Conservation (phyloP, 2,888 invertebrate species). For the Drosophila mettleri region DNA sequence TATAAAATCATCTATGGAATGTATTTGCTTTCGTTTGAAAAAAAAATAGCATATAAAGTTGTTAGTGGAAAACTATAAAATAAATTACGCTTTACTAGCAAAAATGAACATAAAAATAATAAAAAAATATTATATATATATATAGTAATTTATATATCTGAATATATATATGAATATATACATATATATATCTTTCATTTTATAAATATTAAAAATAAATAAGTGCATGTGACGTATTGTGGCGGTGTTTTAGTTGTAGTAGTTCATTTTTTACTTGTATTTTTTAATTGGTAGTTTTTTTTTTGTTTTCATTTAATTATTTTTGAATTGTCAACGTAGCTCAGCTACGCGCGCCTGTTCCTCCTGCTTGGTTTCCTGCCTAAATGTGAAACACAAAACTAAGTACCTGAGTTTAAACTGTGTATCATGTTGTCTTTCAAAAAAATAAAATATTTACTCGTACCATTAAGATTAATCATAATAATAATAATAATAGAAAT, state of each 20-base stretch:
- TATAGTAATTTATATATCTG: constrained; percentile 45
- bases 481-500: constrained; percentile 13
- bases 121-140: constrained; percentile 34
- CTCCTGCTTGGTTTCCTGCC: constrained; percentile 39
- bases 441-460: constrained; percentile 16
- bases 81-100: constrained; percentile 63
- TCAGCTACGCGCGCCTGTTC: constrained; percentile 56
- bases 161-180: constrained; percentile 50
- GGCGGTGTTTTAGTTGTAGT: constrained; percentile 60
- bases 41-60: constrained; percentile 37
- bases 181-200: constrained; percentile 34
- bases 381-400: constrained; percentile 80
- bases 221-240: constrained; percentile 79
- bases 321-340: constrained; percentile 37
- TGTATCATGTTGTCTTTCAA: constrained; percentile 30
- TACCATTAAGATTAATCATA: constrained; percentile 11
- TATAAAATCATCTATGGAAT: constrained; percentile 76
- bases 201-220: constrained; percentile 72
- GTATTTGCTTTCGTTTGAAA: constrained; percentile 41
- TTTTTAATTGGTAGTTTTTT: background rate
- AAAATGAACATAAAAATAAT: constrained; percentile 46
- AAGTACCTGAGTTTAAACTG: constrained; percentile 84
- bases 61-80: constrained; percentile 47
- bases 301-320: background rate
- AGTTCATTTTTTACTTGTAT: constrained; percentile 15